Evolutionary conservation across 2,113 vertebrate species (phyloP).

Genomic region (Lepidothrix coronata): DNA sequence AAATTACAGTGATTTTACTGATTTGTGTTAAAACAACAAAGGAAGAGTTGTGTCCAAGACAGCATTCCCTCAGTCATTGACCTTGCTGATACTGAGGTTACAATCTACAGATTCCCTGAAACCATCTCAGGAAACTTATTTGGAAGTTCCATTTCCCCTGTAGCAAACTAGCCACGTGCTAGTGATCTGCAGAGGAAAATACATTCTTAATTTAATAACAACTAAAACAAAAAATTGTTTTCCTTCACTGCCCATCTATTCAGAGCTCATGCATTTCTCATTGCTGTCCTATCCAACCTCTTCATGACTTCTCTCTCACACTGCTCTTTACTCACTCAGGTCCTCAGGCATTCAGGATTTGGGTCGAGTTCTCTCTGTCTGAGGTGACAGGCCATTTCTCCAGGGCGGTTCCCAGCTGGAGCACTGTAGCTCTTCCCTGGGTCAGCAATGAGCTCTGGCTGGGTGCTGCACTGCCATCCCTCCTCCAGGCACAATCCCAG

Average conservation of each 20-base stretch:
- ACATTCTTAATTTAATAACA: background rate
- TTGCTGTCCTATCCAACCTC: background rate
- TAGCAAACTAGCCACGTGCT: background rate
- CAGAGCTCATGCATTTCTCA: background rate
- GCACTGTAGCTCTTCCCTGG: background rate
- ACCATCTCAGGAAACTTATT: background rate
- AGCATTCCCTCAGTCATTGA: background rate
- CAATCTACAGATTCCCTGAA: background rate
- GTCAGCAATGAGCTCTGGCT: fast-evolving
- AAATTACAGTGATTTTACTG: background rate
- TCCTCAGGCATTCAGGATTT: background rate
- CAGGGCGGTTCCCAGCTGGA: background rate
- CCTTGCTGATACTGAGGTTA: background rate
- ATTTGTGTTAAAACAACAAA: background rate
- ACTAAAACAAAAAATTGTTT: background rate
- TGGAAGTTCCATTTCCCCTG: background rate
- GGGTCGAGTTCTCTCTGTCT: background rate
- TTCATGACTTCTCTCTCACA: background rate
- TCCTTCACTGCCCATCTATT: background rate
- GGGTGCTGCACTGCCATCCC: background rate
- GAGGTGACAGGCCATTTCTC: background rate
- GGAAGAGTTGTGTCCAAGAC: background rate
- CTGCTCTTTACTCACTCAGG: background rate
- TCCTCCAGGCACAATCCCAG: background rate
- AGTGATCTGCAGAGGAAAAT: background rate